A percentile compares a stretch with the other conserved stretches of the same genome.
Evolutionary conservation across 2,113 vertebrate species (phyloP).

Genomic region (Baryphthengus martii): DNA sequence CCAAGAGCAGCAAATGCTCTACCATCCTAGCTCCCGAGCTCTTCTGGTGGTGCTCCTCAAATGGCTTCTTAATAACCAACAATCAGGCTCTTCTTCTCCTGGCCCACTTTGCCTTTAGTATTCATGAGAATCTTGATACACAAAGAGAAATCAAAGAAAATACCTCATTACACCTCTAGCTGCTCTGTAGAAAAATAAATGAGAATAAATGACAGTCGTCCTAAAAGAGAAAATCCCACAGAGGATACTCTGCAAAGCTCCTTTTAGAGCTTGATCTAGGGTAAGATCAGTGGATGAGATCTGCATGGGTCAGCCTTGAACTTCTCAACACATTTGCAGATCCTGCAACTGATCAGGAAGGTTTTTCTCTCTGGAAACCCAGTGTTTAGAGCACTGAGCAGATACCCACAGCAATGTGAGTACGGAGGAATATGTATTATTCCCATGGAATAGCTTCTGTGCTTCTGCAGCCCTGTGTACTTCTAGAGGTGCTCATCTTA

Average conservation of each 20-base stretch:
- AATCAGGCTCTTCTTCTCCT: neutral
- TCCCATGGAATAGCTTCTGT: neutral
- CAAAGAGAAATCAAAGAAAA: neutral
- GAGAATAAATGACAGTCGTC: neutral
- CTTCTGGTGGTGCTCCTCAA: neutral
- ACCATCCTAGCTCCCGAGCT: neutral
- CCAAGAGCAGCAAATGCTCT: neutral
- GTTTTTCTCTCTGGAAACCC: neutral
- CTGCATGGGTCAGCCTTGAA: neutral
- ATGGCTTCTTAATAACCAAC: neutral
- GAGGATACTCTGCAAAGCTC: neutral
- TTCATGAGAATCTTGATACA: neutral
- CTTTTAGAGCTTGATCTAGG: neutral
- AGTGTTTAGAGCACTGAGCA: neutral
- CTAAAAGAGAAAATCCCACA: neutral
- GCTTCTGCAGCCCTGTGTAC: neutral
- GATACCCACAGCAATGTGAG: neutral
- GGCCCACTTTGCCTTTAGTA: neutral
- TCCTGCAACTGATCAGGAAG: neutral
- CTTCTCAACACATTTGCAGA: neutral
- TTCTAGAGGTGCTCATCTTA: neutral
- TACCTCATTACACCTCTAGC: neutral
- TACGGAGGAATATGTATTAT: neutral
- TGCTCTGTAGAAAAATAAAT: neutral
- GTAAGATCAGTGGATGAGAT: neutral